Evolutionary conservation across 1,140 invertebrate species (phyloP).

Genomic region (Drosophila micromelanica): DNA sequence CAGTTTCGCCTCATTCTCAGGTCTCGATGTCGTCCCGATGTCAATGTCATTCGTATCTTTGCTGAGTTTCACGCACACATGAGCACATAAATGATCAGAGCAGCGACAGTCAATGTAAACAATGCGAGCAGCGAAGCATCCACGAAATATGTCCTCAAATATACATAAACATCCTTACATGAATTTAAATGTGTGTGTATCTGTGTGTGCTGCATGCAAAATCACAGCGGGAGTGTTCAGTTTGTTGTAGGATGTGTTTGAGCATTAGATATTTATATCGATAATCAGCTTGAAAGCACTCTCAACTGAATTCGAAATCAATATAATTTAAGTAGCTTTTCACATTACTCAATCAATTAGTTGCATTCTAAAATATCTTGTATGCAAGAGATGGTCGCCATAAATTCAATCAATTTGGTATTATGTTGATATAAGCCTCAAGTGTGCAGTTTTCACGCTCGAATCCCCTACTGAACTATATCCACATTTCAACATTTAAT

Average conservation of each 20-base stretch:
- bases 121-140: slow-evolving; percentile 42
- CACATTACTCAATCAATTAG: neutral
- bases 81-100: slow-evolving; percentile 50
- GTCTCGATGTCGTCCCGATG: neutral
- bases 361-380: neutral
- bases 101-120: slow-evolving; percentile 48
- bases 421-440: too few relatives aligned
- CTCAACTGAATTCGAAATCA: neutral
- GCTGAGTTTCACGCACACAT: slow-evolving; percentile 46
- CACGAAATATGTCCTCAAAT: slow-evolving; percentile 39
- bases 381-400: neutral
- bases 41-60: slow-evolving; percentile 33
- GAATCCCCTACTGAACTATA: neutral
- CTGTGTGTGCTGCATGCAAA: slow-evolving; percentile 8
- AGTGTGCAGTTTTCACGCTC: neutral
- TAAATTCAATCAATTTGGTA: too few relatives aligned
- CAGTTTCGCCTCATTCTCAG: neutral
- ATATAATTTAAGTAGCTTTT: neutral
- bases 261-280: neutral
- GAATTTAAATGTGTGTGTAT: neutral
- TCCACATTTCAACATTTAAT: neutral
- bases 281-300: neutral
- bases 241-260: neutral
- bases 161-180: slow-evolving; percentile 16
- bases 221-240: slow-evolving; percentile 15